Evolutionary conservation across 2,888 invertebrate species (phyloP).

Genomic region (Pandemis cinnamomeana): DNA sequence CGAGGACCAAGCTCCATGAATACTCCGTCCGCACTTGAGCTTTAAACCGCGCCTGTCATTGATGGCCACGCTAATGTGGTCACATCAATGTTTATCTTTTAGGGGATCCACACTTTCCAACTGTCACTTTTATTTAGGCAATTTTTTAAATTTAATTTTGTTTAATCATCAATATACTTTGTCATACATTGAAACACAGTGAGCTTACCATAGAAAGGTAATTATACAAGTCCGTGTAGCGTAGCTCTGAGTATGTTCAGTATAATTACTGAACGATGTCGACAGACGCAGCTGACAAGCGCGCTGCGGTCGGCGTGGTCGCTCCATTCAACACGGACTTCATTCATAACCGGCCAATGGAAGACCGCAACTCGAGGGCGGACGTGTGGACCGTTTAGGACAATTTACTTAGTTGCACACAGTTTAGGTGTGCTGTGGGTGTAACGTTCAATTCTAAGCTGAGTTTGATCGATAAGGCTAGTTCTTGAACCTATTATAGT

Average conservation of each 20-base stretch:
- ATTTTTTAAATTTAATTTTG: too few species aligned
- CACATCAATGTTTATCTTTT: constrained; percentile 52
- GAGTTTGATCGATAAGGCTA: neutral
- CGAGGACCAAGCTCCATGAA: constrained; percentile 59
- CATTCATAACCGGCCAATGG: constrained; percentile 61
- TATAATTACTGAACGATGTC: constrained; percentile 39
- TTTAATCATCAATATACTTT: neutral
- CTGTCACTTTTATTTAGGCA: constrained; percentile 3
- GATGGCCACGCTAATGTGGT: constrained; percentile 56
- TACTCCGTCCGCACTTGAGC: constrained; percentile 54
- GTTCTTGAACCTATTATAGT: neutral
- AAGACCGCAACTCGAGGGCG: constrained; percentile 50
- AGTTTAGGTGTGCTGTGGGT: constrained; percentile 42
- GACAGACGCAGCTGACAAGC: constrained; percentile 45
- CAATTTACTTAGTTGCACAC: constrained; percentile 55
- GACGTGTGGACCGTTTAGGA: constrained; percentile 61
- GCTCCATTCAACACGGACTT: constrained; percentile 58
- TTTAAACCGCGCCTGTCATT: constrained; percentile 59
- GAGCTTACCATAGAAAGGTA: neutral
- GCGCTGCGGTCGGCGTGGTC: constrained; percentile 65
- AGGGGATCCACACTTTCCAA: constrained; percentile 40
- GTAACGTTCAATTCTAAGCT: neutral
- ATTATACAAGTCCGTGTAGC: neutral
- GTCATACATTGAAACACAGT: neutral
- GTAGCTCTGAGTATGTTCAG: neutral